A percentile compares a stretch with the other conserved stretches of the same genome.
Evolutionary conservation across 2,797 vertebrate genomes (phyloP).

Genomic region (Melanogrammus aeglefinus): DNA sequence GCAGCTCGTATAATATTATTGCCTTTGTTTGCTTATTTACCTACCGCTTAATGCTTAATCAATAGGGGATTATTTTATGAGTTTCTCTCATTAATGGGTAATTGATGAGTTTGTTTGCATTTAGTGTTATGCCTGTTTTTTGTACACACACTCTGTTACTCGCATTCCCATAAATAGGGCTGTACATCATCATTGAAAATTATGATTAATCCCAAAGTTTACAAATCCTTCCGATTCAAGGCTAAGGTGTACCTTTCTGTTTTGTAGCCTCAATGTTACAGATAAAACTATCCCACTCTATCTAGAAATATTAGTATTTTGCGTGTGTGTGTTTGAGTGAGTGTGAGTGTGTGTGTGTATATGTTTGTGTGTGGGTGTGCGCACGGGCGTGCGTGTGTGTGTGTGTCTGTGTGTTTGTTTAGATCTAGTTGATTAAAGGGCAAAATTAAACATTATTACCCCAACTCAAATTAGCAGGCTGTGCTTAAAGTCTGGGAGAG

Average conservation of each 20-base stretch:
- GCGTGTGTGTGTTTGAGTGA: neutral
- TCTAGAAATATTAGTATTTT: constrained; percentile 3
- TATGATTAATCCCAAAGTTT: neutral
- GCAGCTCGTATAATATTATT: constrained; percentile 39
- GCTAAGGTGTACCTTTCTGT: neutral
- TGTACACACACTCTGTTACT: neutral
- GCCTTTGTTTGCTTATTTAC: constrained; percentile 26
- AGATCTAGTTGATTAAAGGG: neutral
- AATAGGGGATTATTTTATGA: constrained; percentile 59
- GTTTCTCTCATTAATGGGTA: constrained; percentile 45
- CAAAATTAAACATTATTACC: neutral
- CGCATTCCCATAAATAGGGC: neutral
- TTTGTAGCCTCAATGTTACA: neutral
- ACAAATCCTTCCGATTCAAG: neutral
- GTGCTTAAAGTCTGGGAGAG: too few species aligned
- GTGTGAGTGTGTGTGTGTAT: neutral
- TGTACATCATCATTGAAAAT: neutral
- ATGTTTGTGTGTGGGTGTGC: neutral
- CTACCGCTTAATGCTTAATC: constrained; percentile 47
- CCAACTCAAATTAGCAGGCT: neutral
- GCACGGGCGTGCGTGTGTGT: neutral
- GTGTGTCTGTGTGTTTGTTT: neutral
- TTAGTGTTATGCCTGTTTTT: neutral
- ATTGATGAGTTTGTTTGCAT: constrained; percentile 30
- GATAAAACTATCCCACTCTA: neutral